These are phyloP conservation scores for Colistium nudipinnis DNA, from an alignment of 2,113 vertebrate species.

Conservation along the genomic window DNA sequence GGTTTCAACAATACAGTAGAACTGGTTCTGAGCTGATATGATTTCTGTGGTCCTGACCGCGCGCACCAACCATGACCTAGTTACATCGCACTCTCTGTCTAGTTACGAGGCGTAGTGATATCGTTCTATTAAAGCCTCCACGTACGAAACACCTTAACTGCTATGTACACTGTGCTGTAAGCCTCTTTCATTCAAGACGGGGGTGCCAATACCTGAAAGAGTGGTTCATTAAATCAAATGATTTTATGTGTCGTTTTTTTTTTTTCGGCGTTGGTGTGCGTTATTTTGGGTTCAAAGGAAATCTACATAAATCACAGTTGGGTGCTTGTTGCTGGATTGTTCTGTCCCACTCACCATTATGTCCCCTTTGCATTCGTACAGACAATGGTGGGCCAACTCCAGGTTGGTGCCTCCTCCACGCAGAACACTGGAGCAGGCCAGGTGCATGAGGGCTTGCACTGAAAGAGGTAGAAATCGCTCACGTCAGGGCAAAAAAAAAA, in stretches of 20 bases:
- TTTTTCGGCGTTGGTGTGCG: conserved; percentile 1
- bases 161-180: background rate
- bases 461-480: conserved; percentile 28
- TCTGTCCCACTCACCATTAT: conserved; percentile 88
- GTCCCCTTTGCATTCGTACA: conserved; percentile 90
- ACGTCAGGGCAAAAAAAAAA: background rate
- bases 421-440: conserved; percentile 95
- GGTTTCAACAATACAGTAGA: background rate
- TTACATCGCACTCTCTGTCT: background rate
- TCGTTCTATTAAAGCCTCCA: background rate
- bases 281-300: too few species aligned
- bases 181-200: background rate
- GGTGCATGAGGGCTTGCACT: conserved; percentile 93
- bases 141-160: background rate
- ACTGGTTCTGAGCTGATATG: background rate
- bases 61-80: background rate
- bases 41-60: background rate
- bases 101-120: background rate
- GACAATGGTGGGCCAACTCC: conserved; percentile 92
- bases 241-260: too few species aligned
- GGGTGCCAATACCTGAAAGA: background rate
- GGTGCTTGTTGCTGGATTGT: conserved; percentile 2
- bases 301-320: too few species aligned
- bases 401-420: conserved; percentile 96
- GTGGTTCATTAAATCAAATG: background rate